A percentile compares a stretch with the other conserved stretches of the same genome.
Evolutionary conservation across 1,140 invertebrate species (phyloP).

Genomic region (Penaeus vannamei): DNA sequence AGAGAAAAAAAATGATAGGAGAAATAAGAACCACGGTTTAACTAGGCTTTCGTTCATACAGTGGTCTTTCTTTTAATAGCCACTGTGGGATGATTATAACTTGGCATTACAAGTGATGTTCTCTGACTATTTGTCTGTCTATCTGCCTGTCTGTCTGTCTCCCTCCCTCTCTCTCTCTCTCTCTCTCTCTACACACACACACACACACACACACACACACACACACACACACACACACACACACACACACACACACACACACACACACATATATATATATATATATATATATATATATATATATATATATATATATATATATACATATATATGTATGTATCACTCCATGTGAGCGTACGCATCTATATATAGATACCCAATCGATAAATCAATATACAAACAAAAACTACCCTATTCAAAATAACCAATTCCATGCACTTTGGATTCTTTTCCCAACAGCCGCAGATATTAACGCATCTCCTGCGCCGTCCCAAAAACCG

Average conservation of each 20-base stretch:
- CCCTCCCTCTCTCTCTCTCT: not conserved
- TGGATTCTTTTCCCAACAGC: no score
- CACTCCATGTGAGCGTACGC: not conserved
- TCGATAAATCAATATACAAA: no score
- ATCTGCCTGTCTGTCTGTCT: not conserved
- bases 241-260: conserved; percentile 12
- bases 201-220: not conserved
- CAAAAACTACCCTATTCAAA: no score
- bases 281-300: conserved; percentile 23
- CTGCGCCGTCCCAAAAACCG: no score
- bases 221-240: not conserved
- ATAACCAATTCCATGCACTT: no score
- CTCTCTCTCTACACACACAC: not conserved
- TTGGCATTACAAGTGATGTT: no score
- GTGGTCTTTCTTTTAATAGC: no score
- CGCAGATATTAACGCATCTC: no score
- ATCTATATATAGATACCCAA: not conserved
- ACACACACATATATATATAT: conserved; percentile 2
- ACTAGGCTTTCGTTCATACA: no score
- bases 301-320: conserved; percentile 20
- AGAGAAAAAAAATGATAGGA: no score
- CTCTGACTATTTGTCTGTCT: not conserved
- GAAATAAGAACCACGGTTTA: no score
- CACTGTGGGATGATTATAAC: no score
- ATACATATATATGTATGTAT: not conserved